Conservation (phyloP, 2,888 invertebrate genomes). For the Trachelus troglodyta region DNA sequence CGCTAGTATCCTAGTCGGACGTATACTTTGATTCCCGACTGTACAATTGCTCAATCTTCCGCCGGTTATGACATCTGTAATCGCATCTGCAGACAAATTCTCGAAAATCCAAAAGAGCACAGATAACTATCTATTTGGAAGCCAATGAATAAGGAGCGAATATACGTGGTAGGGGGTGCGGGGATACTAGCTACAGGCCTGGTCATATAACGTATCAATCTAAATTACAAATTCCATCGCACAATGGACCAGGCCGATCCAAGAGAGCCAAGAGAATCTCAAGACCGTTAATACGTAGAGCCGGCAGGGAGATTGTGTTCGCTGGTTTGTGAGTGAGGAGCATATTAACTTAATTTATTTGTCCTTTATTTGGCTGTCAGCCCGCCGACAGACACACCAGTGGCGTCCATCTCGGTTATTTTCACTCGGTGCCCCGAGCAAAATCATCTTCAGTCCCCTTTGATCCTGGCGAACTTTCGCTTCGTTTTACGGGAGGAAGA, state of each 20-base stretch:
- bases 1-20: too few species aligned
- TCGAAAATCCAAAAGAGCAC: conserved; percentile 41
- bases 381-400: conserved; percentile 48
- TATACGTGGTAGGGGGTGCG: conserved; percentile 12
- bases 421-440: conserved; percentile 33
- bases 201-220: conserved; percentile 59
- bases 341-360: conserved; percentile 65
- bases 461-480: too few species aligned
- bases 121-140: conserved; percentile 19
- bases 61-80: too few species aligned
- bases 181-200: conserved; percentile 20
- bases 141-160: conserved; percentile 18
- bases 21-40: too few species aligned
- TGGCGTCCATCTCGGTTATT: conserved; percentile 50
- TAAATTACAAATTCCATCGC: conserved; percentile 54
- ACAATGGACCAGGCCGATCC: conserved; percentile 25
- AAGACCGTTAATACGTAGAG: conserved; percentile 26
- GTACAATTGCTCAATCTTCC: too few species aligned
- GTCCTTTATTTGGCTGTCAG: conserved; percentile 65
- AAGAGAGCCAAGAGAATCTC: conserved; percentile 33
- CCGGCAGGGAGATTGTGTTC: conserved; percentile 41
- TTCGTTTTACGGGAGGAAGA: too few species aligned
- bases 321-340: conserved; percentile 38
- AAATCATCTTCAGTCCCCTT: too few species aligned
- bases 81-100: conserved; percentile 38